Evolutionary conservation across 2,797 vertebrate genomes (phyloP).

Genomic region (Spinus pinus): DNA sequence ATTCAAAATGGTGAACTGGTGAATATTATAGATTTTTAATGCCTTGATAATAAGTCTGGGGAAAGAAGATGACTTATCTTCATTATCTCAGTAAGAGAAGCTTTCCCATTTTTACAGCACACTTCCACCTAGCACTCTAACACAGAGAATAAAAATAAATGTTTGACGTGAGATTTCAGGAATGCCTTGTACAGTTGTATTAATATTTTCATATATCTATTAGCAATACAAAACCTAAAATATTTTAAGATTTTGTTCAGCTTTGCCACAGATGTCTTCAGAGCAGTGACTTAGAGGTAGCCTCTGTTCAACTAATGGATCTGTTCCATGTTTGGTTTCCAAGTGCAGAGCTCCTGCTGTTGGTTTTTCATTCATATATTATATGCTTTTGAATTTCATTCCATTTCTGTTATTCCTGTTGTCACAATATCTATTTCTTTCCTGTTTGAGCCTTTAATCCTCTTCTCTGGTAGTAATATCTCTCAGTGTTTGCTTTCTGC

Average conservation of each 20-base stretch:
- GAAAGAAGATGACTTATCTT: neutral
- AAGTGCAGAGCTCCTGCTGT: neutral
- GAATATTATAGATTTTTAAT: neutral
- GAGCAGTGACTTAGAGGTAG: neutral
- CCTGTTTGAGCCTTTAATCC: constrained; percentile 26
- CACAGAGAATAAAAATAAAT: neutral
- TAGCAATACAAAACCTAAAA: neutral
- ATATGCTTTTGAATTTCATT: constrained; percentile 8
- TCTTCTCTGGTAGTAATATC: neutral
- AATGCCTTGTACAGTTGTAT: neutral
- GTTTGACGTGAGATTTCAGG: neutral
- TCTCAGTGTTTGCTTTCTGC: constrained; percentile 37
- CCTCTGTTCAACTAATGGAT: neutral
- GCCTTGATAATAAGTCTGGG: neutral
- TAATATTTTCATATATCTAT: neutral
- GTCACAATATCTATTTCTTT: constrained; percentile 3
- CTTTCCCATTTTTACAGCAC: neutral
- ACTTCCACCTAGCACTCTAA: neutral
- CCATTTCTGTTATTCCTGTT: constrained; percentile 8
- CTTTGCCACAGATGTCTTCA: neutral
- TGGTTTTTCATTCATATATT: neutral
- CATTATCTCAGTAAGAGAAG: neutral
- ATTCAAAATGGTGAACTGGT: neutral
- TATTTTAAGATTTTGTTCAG: neutral
- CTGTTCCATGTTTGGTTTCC: neutral